Evolutionary conservation across 2,797 vertebrate genomes (phyloP).

Genomic region (Pterois miles): DNA sequence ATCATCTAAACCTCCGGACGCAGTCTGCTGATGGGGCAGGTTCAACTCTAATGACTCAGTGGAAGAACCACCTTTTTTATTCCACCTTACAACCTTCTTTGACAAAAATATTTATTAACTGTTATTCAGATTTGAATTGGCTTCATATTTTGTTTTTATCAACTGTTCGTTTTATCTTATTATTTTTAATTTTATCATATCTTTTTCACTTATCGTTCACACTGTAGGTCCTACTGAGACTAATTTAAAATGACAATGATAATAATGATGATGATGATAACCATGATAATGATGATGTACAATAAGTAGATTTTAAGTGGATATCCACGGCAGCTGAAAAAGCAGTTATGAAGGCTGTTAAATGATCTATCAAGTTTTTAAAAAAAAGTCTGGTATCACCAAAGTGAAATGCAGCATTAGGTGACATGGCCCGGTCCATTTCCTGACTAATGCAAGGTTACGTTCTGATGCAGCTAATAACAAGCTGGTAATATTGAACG

Average conservation of each 20-base stretch:
- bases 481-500: conserved; percentile 47
- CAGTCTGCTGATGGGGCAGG: neutral
- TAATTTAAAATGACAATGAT: neutral
- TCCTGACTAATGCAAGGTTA: conserved; percentile 3
- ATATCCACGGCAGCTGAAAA: neutral
- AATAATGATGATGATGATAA: neutral
- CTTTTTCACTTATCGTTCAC: neutral
- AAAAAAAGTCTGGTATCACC: neutral
- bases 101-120: neutral
- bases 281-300: neutral
- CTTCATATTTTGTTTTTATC: neutral
- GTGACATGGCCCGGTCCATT: conserved; percentile 2
- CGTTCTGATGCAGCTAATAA: conserved; percentile 38
- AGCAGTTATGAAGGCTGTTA: neutral
- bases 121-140: neutral
- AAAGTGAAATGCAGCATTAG: neutral
- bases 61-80: neutral
- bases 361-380: conserved; percentile 7
- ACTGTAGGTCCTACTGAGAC: neutral
- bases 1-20: neutral
- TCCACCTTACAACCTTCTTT: neutral
- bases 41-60: neutral
- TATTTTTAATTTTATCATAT: neutral
- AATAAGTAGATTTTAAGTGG: conserved; percentile 7
- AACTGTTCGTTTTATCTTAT: neutral